Evolutionary conservation across 2,797 vertebrate species (phyloP).

Genomic region (Rhabdophis nuchalis): DNA sequence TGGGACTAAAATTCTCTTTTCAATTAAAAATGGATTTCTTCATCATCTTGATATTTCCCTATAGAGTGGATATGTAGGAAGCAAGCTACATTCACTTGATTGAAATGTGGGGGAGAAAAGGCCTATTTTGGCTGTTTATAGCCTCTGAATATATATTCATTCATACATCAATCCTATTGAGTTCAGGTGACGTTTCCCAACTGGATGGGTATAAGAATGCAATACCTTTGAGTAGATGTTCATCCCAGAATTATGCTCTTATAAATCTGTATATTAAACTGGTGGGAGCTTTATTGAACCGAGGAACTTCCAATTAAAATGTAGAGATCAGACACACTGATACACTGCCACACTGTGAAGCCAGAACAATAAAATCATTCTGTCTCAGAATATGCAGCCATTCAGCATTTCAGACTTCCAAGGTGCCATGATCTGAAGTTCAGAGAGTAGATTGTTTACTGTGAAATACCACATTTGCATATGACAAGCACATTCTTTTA

Average conservation of each 20-base stretch:
- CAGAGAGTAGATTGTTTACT: conserved; percentile 66
- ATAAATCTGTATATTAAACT: conserved; percentile 41
- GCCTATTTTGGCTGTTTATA: conserved; percentile 38
- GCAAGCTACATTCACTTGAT: conserved; percentile 17
- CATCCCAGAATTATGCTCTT: background rate
- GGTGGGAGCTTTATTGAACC: conserved; percentile 19
- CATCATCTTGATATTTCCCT: conserved; percentile 44
- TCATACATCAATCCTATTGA: background rate
- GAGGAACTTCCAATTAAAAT: conserved; percentile 35
- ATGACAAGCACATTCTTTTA: conserved; percentile 67
- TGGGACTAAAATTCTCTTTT: conserved; percentile 39
- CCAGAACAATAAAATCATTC: conserved; percentile 9
- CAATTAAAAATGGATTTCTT: conserved; percentile 45
- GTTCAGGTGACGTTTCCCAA: background rate
- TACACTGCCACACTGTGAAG: background rate
- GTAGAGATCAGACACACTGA: conserved; percentile 13
- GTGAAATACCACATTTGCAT: conserved; percentile 70
- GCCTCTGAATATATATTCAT: background rate
- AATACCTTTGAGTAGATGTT: conserved; percentile 1
- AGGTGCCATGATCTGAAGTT: conserved; percentile 58
- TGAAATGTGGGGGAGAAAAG: conserved; percentile 24
- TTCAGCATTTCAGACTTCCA: conserved; percentile 53
- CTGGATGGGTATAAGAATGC: background rate
- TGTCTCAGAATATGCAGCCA: conserved; percentile 27
- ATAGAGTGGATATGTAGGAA: conserved; percentile 30